Evolutionary conservation across 2,797 vertebrate species (phyloP).

Genomic region (Limnodromus scolopaceus): DNA sequence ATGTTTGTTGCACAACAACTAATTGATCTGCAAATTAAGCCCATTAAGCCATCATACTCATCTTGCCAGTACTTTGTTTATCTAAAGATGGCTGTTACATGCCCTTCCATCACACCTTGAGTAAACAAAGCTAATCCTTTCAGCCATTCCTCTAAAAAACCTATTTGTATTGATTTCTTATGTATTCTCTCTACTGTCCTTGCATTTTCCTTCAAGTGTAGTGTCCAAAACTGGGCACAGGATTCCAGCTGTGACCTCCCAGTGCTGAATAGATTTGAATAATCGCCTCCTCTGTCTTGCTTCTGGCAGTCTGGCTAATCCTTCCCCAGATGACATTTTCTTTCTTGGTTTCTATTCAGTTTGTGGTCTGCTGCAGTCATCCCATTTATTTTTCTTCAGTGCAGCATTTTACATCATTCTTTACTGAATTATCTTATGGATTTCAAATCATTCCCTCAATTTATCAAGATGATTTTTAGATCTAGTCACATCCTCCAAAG

Average conservation of each 20-base stretch:
- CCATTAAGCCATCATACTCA: neutral
- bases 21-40: neutral
- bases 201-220: neutral
- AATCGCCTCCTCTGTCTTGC: neutral
- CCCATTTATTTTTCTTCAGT: neutral
- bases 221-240: neutral
- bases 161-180: neutral
- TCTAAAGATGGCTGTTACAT: neutral
- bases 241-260: neutral
- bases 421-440: neutral
- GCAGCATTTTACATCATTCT: neutral
- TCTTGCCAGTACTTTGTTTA: neutral
- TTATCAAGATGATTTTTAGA: neutral
- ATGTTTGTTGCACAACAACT: neutral
- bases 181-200: neutral
- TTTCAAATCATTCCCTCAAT: slow-evolving; percentile 6
- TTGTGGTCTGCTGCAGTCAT: neutral
- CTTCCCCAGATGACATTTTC: slow-evolving; percentile 18
- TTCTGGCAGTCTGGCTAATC: neutral
- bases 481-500: neutral
- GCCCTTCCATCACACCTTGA: neutral
- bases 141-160: neutral
- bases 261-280: neutral
- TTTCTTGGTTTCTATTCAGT: neutral
- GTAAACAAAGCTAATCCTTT: neutral